Evolutionary conservation across 2,888 invertebrate species (phyloP), one percentile per base, ranked within the genome.

Genomic region (Bedellia somnulentella): DNA sequence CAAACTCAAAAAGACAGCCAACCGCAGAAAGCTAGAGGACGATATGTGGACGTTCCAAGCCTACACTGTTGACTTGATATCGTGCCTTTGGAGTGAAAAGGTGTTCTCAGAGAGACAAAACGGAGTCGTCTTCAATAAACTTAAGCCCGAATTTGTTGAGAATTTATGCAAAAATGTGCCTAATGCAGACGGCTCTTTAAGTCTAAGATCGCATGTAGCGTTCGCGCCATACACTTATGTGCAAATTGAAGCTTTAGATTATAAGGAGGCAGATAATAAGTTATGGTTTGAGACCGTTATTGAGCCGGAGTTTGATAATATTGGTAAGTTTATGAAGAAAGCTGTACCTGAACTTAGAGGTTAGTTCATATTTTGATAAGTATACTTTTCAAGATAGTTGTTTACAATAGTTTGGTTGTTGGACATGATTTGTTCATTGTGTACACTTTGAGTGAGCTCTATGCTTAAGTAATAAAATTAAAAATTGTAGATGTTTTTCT

Each of bases 201-300:
- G 67, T 39, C 40, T 75, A 21, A 43, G 58, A 18, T 66, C 66
- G 29, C 64, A 66, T 35, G 35, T 66, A 30, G 73, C 75, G 0
- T 58, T 76, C 29, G 57, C 62, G 0, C 52, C 64, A 0, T 62
- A 66, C 36, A 68, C 61, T 0, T 62, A 56, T 24, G 37, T 52
- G 30, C 41, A 47, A 5, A 23, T 58, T 1, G 47, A 46, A 8
- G 46, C 37, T 0, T 34, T 49, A 0, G 49, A 60, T 5, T 35
- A 44, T 2, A 42, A 39, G 3, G 52, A 57, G 5, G 47, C 46
- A 0, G 54, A 52, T 21, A 64, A 62, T 30, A 55, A 51, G 29
- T 23, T 58, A 2, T 57, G 54, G 49, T 61, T 62, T 16, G 42
- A 57, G 2, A 40, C 44, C 0, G 45, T 57, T 4, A 43, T 70